Conservation (phyloP, 1,140 invertebrate species). For the Panagrolaimus sp. region DNA sequence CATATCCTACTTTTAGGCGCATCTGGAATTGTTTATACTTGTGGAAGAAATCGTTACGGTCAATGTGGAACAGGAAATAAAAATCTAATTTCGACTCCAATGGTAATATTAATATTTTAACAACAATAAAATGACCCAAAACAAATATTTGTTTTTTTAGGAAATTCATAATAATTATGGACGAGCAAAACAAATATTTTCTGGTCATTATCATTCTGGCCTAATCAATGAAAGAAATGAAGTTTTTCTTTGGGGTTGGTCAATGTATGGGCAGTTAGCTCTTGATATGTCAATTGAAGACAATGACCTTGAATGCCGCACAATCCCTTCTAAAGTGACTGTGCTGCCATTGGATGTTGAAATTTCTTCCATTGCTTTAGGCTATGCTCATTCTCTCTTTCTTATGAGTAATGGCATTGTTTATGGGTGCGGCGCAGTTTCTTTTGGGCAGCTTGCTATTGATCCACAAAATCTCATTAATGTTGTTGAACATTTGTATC, state of each 20-base stretch:
- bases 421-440: conserved; percentile 34
- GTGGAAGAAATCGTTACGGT: conserved; percentile 76
- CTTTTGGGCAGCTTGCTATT: conserved; percentile 23
- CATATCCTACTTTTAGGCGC: conserved; percentile 79
- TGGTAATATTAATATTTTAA: conserved; percentile 22
- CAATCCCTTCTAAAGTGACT: conserved; percentile 13
- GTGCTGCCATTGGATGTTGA: conserved; percentile 26
- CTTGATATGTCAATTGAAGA: neutral
- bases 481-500: neutral
- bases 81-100: conserved; percentile 25
- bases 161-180: conserved; percentile 34
- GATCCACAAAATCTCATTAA: neutral
- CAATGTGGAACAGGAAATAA: conserved; percentile 69
- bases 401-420: conserved; percentile 33
- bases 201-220: conserved; percentile 54
- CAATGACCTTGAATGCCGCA: conserved; percentile 25
- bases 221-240: conserved; percentile 38
- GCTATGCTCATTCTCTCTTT: conserved; percentile 40
- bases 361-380: conserved; percentile 25
- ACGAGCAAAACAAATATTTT: conserved; percentile 27
- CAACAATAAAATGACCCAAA: neutral
- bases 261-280: conserved; percentile 47
- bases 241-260: conserved; percentile 52
- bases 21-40: conserved; percentile 81
- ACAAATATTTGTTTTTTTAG: conserved; percentile 28